A percentile compares a stretch with the other conserved stretches of the same genome.
Conservation (phyloP, 2,797 vertebrate species). For the Eospalax fontanierii region DNA sequence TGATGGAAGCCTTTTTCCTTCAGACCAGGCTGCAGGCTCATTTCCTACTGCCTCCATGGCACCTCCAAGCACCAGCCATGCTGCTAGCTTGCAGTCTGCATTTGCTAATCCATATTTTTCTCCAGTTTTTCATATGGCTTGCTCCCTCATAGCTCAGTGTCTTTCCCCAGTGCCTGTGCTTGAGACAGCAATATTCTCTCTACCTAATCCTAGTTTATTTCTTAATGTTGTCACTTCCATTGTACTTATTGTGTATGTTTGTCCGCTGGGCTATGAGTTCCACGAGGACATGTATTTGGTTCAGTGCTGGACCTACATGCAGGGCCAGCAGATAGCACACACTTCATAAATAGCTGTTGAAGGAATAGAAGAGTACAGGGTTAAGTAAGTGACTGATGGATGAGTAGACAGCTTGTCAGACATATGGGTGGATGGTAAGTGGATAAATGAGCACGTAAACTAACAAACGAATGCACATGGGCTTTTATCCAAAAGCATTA, state of each 20-base stretch:
- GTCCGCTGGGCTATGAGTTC: background rate
- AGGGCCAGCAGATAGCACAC: background rate
- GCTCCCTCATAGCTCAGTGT: background rate
- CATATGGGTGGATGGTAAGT: background rate
- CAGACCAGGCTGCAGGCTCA: background rate
- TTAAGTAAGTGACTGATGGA: background rate
- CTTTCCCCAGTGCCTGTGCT: background rate
- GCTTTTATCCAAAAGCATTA: background rate
- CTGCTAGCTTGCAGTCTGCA: background rate
- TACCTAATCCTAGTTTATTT: background rate
- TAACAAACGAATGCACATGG: background rate
- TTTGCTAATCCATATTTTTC: background rate
- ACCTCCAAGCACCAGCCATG: background rate
- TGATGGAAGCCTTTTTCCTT: background rate
- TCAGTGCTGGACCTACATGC: background rate
- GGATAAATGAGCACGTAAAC: slow-evolving; percentile 14
- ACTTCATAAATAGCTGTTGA: background rate
- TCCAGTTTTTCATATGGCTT: background rate
- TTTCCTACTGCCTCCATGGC: background rate
- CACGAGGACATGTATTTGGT: background rate
- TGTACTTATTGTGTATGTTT: background rate
- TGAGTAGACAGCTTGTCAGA: background rate
- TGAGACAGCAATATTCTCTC: slow-evolving; percentile 1
- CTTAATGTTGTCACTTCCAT: background rate
- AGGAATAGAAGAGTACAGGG: too few species aligned